Base-by-base conservation (phyloP, 2,113 vertebrate species). In the Pygoscelis adeliae region DNA sequence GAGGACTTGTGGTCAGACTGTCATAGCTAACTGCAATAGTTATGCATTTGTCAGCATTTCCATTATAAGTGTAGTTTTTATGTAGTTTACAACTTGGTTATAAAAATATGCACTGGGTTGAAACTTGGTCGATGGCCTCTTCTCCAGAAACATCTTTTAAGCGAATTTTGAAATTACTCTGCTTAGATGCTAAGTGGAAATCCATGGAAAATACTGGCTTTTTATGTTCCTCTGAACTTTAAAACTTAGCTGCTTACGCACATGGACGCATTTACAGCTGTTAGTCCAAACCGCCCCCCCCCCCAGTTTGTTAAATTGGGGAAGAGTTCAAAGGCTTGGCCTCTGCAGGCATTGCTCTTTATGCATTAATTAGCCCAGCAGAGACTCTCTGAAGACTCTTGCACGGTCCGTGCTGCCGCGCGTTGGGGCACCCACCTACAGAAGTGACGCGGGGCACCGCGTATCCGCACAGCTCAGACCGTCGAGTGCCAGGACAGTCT, bases 11-110 rank as follows among this genome's bases (percentile, higher is more conserved):
- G 96, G 84, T 93, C 87, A 34, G 82, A 2, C 83, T 83, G 96
- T 85, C 79, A 36, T 70, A 85, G 72, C 65, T 53, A 40, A 63
- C 79, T 72, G 74, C 66, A 13, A 44, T 6, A 59, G 73, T 80
- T 87, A 58, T 69, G 89, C 44, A 2, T 93, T 65, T 94, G 97
- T 97, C 96, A 97, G 95, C 95, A 2, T 92, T 97, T 96, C 94
- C 94, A 91, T 94, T 69, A 32, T 19, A 56, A 89, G 49, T 32
- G 81, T 52, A 69, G 77, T 91, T 94, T 91, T 91, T 25, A 16
- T 66, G 87, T 52, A 69, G 83, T 96, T 95, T 65, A 52, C 58
- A 50, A 17, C 77, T 83, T 32, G 84, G 77, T 90, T 85, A 56
- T 83, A 50, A 82, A 83, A 95, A 85, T 65, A 76, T 61, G 44